A percentile compares a stretch with the other conserved stretches of the same genome.
phyloP scores from a whole-genome alignment of 2,797 vertebrate species.

The Karalla daura region DNA sequence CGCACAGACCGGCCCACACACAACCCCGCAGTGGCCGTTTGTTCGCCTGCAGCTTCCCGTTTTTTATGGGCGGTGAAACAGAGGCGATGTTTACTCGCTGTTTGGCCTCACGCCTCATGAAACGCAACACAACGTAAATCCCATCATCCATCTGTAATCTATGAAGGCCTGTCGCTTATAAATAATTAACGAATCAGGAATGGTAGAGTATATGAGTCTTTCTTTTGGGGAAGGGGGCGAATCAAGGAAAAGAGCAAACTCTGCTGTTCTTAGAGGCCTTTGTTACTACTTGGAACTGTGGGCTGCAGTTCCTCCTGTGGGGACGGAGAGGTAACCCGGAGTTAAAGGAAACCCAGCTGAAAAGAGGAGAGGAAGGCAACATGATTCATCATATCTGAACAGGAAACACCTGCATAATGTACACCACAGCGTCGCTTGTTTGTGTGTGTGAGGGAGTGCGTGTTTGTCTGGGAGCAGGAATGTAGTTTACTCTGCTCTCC shows the following conservation, averaged over 20 bases:
- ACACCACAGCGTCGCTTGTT: slow-evolving; percentile 5
- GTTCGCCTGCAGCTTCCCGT: slow-evolving; percentile 32
- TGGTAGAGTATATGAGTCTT: too few species aligned
- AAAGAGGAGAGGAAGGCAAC: slow-evolving; percentile 67
- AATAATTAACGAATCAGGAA: slow-evolving; percentile 6
- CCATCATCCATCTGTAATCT: slow-evolving; percentile 17
- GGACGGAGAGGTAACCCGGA: slow-evolving; percentile 38
- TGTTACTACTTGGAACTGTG: slow-evolving; percentile 35
- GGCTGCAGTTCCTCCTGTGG: slow-evolving; percentile 43
- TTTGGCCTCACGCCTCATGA: slow-evolving; percentile 12
- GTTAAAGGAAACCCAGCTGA: slow-evolving; percentile 65
- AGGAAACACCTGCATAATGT: slow-evolving; percentile 79
- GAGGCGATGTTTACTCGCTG: slow-evolving; percentile 13
- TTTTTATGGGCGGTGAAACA: slow-evolving; percentile 11
- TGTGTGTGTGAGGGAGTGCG: too few species aligned
- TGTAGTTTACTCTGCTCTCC: slow-evolving; percentile 11
- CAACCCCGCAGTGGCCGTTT: slow-evolving; percentile 32
- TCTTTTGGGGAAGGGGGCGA: slow-evolving; percentile 1
- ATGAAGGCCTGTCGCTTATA: neutral
- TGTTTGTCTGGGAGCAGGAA: slow-evolving; percentile 28
- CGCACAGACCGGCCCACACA: slow-evolving; percentile 33
- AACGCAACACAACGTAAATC: slow-evolving; percentile 13
- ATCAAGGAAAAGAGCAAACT: neutral
- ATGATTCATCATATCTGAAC: slow-evolving; percentile 72
- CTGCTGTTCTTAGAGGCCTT: slow-evolving; percentile 28